Conservation (phyloP, 2,113 vertebrate genomes). For the Burhinus bistriatus region DNA sequence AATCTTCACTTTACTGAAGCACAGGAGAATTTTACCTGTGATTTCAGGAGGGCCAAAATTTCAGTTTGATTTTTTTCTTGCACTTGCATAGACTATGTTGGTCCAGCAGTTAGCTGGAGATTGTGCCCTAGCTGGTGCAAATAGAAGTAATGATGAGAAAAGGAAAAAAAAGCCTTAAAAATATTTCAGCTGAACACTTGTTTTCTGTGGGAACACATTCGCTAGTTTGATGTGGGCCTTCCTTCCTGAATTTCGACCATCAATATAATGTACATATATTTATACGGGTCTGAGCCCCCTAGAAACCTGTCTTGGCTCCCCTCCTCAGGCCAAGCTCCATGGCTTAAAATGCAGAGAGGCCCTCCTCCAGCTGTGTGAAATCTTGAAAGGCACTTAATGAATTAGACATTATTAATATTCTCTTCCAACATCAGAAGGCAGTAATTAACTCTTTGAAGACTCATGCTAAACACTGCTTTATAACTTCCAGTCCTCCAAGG, state of each 20-base stretch:
- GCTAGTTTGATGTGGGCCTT: neutral
- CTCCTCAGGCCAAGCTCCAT: neutral
- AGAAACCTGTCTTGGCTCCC: neutral
- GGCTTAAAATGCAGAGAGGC: neutral
- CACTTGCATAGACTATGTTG: neutral
- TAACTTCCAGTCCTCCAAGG: neutral
- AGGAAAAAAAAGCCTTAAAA: neutral
- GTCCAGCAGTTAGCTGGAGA: neutral
- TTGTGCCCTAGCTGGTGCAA: neutral
- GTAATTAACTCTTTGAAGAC: slow-evolving; percentile 53
- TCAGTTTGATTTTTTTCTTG: neutral
- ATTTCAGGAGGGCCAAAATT: neutral
- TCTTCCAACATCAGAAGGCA: slow-evolving; percentile 4
- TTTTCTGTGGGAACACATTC: neutral
- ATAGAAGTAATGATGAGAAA: neutral
- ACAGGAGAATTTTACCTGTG: neutral
- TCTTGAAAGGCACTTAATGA: slow-evolving; percentile 28
- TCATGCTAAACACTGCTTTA: neutral
- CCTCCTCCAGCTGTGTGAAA: neutral
- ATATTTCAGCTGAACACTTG: neutral
- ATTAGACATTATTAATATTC: slow-evolving; percentile 42
- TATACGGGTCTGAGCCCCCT: neutral
- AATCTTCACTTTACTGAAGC: neutral
- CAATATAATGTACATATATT: neutral
- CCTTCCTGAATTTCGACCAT: neutral